Percentiles rank a stretch among this genome's conserved stretches.
These are phyloP conservation scores for Esperia sulphurella DNA, from an alignment of 2,888 invertebrate species.

Conservation along the genomic window DNA sequence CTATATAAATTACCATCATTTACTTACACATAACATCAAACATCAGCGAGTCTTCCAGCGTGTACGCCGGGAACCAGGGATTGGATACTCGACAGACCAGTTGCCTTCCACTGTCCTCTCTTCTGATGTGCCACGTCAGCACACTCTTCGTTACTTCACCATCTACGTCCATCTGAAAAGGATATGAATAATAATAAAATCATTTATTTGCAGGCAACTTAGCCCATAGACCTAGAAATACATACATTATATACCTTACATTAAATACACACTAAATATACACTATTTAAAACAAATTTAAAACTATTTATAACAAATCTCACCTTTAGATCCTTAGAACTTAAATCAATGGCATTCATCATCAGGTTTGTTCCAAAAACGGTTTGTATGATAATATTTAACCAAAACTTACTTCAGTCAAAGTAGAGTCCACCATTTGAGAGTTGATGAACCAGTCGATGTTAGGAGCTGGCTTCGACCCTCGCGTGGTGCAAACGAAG, in stretches of 20 bases:
- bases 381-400: background rate
- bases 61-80: constrained; percentile 90
- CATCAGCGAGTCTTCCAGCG: constrained; percentile 86
- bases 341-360: too few relatives aligned
- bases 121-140: constrained; percentile 85
- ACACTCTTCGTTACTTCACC: constrained; percentile 86
- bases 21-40: constrained; percentile 92
- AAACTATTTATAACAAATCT: too few relatives aligned
- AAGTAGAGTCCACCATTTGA: constrained; percentile 61
- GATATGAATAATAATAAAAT: background rate
- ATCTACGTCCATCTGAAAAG: constrained; percentile 77
- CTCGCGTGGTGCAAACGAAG: constrained; percentile 88
- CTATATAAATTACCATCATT: too few relatives aligned
- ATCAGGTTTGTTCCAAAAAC: too few relatives aligned
- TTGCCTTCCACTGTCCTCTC: constrained; percentile 90
- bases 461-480: constrained; percentile 90
- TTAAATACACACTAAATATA: too few relatives aligned
- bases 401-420: constrained; percentile 53
- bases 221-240: too few relatives aligned
- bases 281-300: too few relatives aligned
- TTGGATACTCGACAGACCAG: constrained; percentile 92
- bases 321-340: too few relatives aligned
- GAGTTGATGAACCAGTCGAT: constrained; percentile 88
- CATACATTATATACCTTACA: too few relatives aligned
- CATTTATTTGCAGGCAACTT: too few relatives aligned